phyloP scores from a whole-genome alignment of 2,113 vertebrate genomes.

The Neolamprologus ventralis region DNA sequence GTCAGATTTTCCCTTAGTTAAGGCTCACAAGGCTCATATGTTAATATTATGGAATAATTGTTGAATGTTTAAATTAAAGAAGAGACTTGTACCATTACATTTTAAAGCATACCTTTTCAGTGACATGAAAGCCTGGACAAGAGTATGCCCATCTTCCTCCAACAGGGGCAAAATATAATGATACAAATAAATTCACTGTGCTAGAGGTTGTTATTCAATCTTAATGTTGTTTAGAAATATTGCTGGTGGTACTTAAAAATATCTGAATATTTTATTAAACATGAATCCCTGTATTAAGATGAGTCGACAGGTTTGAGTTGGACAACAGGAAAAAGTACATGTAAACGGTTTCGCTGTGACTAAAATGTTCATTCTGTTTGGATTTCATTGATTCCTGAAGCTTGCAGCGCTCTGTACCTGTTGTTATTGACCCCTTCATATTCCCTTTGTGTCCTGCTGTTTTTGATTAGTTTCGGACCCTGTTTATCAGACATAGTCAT shows the following conservation, averaged over 20 bases:
- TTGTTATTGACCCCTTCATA: neutral
- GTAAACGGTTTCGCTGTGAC: neutral
- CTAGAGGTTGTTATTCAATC: neutral
- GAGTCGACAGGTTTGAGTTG: neutral
- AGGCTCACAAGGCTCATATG: neutral
- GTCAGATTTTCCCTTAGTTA: neutral
- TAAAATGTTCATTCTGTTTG: neutral
- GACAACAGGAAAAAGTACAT: neutral
- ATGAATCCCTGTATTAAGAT: neutral
- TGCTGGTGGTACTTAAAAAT: neutral
- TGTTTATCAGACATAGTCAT: neutral
- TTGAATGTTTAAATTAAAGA: neutral
- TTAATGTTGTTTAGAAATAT: neutral
- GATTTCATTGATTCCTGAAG: neutral
- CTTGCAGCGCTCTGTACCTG: rapidly evolving
- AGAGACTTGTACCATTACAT: neutral
- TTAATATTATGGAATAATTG: neutral
- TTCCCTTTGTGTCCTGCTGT: neutral
- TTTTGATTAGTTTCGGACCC: neutral
- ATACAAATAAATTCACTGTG: neutral
- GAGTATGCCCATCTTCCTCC: neutral
- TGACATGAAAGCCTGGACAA: neutral
- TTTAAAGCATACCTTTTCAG: neutral
- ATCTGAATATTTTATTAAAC: neutral
- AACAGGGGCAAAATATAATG: neutral